Evolutionary conservation across 23 tunicate genomes (phyloP), one percentile per base, ranked within the genome.

Genomic region (Ascidia mentula): DNA sequence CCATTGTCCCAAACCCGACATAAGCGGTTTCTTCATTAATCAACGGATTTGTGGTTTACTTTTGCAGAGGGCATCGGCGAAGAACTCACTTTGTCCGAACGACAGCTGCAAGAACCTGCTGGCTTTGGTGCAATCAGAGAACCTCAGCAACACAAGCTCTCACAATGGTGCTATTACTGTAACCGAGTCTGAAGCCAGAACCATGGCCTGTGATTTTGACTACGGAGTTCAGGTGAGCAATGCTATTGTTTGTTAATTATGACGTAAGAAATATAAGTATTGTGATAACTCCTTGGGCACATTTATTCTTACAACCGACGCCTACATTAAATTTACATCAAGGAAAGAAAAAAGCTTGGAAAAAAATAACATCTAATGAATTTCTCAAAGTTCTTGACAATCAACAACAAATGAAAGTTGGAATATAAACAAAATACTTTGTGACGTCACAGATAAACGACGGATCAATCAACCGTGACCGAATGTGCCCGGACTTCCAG

Each of bases 151-250:
- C 46, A 74, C 77, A 59, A 81, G 82, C 37, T 34, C 59, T 61
- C 77, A 75, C 75, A 75, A 75, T 32, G 82, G 81, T 15, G 89
- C 45, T 0, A 73, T 75, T 53, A 88, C 84, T 20, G 39, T 89
- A 28, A 72, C 88, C 0, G 98, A 93, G 45, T 93, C 98, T 22
- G 98, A 93, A 84, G 98, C 89, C 0, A 45, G 98, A 31, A 88
- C 88, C 8, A 93, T 93, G 69, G 98, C 98, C 8, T 84, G 89
- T 35, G 98, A 93, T 45, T 81, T 93, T 30, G 98, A 93, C 60
- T 93, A 93, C 59, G 98, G 98, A 0, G 98, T 93, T 33, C 98
- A 88, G 98, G 98, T 88, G 75, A 65, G 72, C n/a, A n/a, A n/a
- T n/a, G n/a, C n/a, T n/a, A n/a, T n/a, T n/a, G n/a, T n/a, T n/a